Evolutionary conservation across 2,888 invertebrate species (phyloP).

Genomic region (Scaptodrosophila latifasciaeformis): DNA sequence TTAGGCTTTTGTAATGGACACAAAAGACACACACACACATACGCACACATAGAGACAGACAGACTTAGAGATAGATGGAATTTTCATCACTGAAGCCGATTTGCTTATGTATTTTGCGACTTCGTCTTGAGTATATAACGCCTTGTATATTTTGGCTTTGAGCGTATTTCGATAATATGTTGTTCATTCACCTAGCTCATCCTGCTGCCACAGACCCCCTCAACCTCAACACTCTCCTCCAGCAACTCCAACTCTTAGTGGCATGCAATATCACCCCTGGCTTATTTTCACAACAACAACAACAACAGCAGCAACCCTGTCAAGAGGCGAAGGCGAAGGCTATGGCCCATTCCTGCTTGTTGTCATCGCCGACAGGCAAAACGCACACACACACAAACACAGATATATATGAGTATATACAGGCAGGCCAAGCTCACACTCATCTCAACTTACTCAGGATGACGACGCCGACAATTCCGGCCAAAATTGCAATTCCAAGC

Average conservation of each 20-base stretch:
- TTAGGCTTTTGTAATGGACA: too few species aligned
- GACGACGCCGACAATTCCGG: background rate
- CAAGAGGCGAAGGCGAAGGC: conserved; percentile 19
- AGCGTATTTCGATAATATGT: conserved; percentile 55
- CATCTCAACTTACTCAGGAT: background rate
- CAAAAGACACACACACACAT: too few species aligned
- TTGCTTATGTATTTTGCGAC: too few species aligned
- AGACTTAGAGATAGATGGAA: too few species aligned
- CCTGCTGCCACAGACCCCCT: background rate
- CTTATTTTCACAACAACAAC: too few species aligned
- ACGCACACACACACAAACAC: background rate
- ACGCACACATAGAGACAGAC: too few species aligned
- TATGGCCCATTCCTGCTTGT: conserved; percentile 14
- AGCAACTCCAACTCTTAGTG: too few species aligned
- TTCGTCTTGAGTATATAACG: conserved; percentile 25
- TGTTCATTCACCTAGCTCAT: conserved; percentile 62
- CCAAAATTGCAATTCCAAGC: conserved; percentile 28
- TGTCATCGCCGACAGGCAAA: too few species aligned
- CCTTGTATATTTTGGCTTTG: conserved; percentile 26
- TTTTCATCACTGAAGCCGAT: too few species aligned
- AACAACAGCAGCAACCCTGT: too few species aligned
- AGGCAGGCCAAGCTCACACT: background rate
- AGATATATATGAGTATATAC: background rate
- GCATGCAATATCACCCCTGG: too few species aligned
- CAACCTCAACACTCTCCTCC: conserved; percentile 10